phyloP scores from a whole-genome alignment of 2,888 invertebrate genomes.

The Cephus spinipes region DNA sequence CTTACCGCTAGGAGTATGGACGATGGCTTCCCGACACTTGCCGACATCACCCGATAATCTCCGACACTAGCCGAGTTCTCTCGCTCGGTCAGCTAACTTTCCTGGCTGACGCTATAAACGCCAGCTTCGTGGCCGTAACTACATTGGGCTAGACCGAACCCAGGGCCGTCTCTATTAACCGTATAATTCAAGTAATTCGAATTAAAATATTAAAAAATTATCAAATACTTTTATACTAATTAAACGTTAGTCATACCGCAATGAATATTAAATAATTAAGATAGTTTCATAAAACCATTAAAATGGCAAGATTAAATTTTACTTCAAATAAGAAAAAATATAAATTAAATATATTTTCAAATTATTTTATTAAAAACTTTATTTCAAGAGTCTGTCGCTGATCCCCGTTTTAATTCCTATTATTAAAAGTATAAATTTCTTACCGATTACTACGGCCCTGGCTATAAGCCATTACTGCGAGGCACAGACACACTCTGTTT shows the following conservation, averaged over 20 bases:
- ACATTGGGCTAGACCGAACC: constrained; percentile 21
- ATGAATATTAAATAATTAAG: background rate
- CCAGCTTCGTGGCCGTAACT: constrained; percentile 41
- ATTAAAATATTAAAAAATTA: background rate
- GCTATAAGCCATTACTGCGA: constrained; percentile 61
- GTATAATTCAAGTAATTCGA: background rate
- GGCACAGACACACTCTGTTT: constrained; percentile 39
- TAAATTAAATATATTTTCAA: background rate
- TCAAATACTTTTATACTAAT: background rate
- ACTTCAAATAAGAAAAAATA: background rate
- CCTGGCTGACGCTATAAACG: constrained; percentile 50
- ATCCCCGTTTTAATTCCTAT: background rate
- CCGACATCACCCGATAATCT: constrained; percentile 31
- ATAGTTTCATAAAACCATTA: background rate
- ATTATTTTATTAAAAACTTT: background rate
- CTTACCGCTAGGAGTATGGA: background rate
- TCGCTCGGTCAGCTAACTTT: constrained; percentile 47
- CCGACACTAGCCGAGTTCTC: constrained; percentile 25
- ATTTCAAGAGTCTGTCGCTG: background rate
- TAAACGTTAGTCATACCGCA: background rate
- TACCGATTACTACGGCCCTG: constrained; percentile 45
- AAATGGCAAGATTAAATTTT: background rate
- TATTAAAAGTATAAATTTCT: background rate
- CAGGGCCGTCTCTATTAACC: constrained; percentile 8
- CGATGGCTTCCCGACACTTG: background rate